Conservation (phyloP, 2,888 invertebrate species). For the Acanthopleura granulata region DNA sequence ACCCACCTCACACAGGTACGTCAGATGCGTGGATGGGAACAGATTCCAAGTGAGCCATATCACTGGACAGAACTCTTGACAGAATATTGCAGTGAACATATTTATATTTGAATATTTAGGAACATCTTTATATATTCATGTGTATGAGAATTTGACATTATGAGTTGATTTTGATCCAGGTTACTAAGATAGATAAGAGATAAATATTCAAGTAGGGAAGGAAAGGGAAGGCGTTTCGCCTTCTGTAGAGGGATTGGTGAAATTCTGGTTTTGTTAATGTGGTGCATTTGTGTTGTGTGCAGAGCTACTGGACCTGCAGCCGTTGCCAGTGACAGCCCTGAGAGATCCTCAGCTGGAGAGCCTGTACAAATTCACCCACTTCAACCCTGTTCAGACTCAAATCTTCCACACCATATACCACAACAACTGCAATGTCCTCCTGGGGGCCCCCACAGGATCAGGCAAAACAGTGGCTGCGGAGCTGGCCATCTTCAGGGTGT, state of each 20-base stretch:
- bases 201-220: too few species aligned
- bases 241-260: too few species aligned
- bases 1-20: slow-evolving; percentile 90
- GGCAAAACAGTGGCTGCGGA: slow-evolving; percentile 99
- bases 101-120: too few species aligned
- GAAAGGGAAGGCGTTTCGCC: too few species aligned
- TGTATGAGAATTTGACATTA: too few species aligned
- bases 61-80: too few species aligned
- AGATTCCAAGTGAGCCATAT: too few species aligned
- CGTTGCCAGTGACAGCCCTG: slow-evolving; percentile 87
- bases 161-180: too few species aligned
- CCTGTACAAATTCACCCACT: slow-evolving; percentile 91
- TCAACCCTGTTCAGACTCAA: slow-evolving; percentile 99
- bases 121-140: too few species aligned
- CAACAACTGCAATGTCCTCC: slow-evolving; percentile 90
- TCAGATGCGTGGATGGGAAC: too few species aligned
- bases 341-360: slow-evolving; percentile 82
- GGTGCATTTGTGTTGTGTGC: slow-evolving; percentile 31
- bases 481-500: slow-evolving; percentile 94
- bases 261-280: slow-evolving; percentile 15
- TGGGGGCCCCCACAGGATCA: slow-evolving; percentile 93
- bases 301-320: slow-evolving; percentile 91
- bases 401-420: slow-evolving; percentile 96
- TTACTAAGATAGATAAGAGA: too few species aligned
- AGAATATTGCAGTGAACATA: too few species aligned